phyloP scores from a whole-genome alignment of 2,888 invertebrate genomes.

The Sepiola atlantica region DNA sequence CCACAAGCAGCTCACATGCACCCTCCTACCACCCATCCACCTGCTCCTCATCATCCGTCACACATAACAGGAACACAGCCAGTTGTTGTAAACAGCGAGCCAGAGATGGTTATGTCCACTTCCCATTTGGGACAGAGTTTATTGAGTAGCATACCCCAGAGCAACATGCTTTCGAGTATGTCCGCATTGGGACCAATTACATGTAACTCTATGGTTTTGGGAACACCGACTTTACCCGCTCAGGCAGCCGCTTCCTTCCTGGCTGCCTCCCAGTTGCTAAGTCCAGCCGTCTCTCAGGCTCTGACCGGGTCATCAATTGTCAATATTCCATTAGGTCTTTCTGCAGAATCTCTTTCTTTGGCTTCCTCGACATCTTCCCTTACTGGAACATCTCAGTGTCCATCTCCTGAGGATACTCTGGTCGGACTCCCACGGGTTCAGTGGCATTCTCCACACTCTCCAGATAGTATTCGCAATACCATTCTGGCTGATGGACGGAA shows the following conservation, averaged over 20 bases:
- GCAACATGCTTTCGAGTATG: slow-evolving; percentile 40
- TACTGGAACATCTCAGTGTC: slow-evolving; percentile 48
- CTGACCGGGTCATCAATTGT: slow-evolving; percentile 45
- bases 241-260: slow-evolving; percentile 47
- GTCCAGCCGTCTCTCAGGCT: slow-evolving; percentile 44
- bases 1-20: slow-evolving; percentile 54
- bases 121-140: slow-evolving; percentile 44
- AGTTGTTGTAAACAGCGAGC: slow-evolving; percentile 11
- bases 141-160: slow-evolving; percentile 42
- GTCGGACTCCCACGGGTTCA: slow-evolving; percentile 62
- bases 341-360: slow-evolving; percentile 33
- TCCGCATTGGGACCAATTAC: slow-evolving; percentile 47
- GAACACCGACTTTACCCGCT: slow-evolving; percentile 46
- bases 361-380: slow-evolving; percentile 40
- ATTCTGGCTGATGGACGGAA: slow-evolving; percentile 65
- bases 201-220: slow-evolving; percentile 46
- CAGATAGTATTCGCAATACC: slow-evolving; percentile 51
- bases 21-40: slow-evolving; percentile 56
- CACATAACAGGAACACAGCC: slow-evolving; percentile 33
- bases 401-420: slow-evolving; percentile 56
- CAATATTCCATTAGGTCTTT: slow-evolving; percentile 48
- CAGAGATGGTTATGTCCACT: slow-evolving; percentile 46
- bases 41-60: slow-evolving; percentile 42
- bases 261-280: slow-evolving; percentile 42
- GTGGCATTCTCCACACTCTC: slow-evolving; percentile 59